Base-by-base conservation (phyloP, 1,140 invertebrate species). In the Triops longicaudatus region DNA sequence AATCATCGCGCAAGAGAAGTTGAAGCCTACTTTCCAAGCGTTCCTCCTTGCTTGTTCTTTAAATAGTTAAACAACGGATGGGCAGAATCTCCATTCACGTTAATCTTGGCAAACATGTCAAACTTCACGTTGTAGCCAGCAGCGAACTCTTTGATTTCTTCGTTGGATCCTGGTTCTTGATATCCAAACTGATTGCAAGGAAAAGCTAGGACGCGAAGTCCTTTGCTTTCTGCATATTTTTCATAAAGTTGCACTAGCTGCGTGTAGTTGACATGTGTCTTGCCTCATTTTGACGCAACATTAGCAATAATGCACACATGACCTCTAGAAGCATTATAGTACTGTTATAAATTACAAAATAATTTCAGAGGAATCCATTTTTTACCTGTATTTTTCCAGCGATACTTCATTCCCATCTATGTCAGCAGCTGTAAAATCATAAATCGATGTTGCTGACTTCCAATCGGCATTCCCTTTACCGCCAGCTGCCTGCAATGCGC, bases 1-100 rank as follows among this genome's bases (percentile, higher is more conserved):
- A 74, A 28, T 71, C 37, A 71, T 31, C 26, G 26, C 72, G 44
- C 0, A 27, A 75, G 17, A 77, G 4, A 76, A 77, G 43, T 77
- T 0, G 26, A 26, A 22, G 50, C 82, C 79, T 81, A 84, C 83
- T 91, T 87, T n/a, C 88, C 89, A n/a, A 93, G 80, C 10, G 87
- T 88, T 1, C 92, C 92, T 6, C 86, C 85, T 79, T 94, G 89
- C 79, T 93, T 93, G 27, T 88, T 83, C 84, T 97, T 96, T 79
- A 98, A 85, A 83, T 90, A 98, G 78, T 92, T 91, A 86, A 89
- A 98, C n/a, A 98, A 82, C 0, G 96, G 95, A 85, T 92, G 89
- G 12, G 95, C 90, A 79, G 90, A 84, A 77, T 91, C 88, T 0
- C 95, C 95, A 84, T 98, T 98, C 0, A 98, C 96, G 81, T 96